Evolutionary conservation across 2,888 invertebrate species (phyloP), one percentile per base, ranked within the genome.

Genomic region (Ischnura elegans): DNA sequence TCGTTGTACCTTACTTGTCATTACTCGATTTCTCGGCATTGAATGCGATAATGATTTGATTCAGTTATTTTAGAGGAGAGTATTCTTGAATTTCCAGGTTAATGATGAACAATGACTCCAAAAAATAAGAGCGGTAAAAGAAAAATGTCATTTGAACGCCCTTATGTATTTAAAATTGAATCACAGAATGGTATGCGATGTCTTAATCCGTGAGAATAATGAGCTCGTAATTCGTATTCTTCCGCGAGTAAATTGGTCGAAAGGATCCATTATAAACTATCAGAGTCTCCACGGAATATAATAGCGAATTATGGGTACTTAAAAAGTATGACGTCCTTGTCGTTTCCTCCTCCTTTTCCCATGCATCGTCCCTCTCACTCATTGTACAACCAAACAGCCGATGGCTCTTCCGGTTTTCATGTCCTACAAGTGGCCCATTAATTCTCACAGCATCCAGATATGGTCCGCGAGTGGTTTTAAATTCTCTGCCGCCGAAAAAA

Each of bases 401-500:
- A 6, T n/a, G 29, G 76, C 10, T 3, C 16, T 76, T 76, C 76
- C 76, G 76, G 36, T 76, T 36, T 8, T 36, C 76, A 10, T 76
- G 76, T 76, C 76, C 76, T 76, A 76, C 76, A 76, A 76, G 76
- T 76, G 76, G 76, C 76, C 76, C 76, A 76, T 76, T 76, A 76
- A 76, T 76, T 36, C 76, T 76, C 36, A 36, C 76, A 10, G 76
- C 76, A 76, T 76, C 76, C 76, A 76, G 76, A 76, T 76, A 76
- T 76, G 76, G 76, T n/a, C n/a, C n/a, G 51, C 8, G 47, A 19
- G 51, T 19, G 76, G 29, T 76, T 76, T 76, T 76, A 76, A 76
- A 76, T 76, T 76, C 76, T 36, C 36, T 76, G 76, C 76, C 76
- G 76, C 76, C 76, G 76, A 76, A 76, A 36, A 76, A 76, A 29